phyloP scores from a whole-genome alignment of 2,113 vertebrate species.

The Petrocephalus microphthalmus region DNA sequence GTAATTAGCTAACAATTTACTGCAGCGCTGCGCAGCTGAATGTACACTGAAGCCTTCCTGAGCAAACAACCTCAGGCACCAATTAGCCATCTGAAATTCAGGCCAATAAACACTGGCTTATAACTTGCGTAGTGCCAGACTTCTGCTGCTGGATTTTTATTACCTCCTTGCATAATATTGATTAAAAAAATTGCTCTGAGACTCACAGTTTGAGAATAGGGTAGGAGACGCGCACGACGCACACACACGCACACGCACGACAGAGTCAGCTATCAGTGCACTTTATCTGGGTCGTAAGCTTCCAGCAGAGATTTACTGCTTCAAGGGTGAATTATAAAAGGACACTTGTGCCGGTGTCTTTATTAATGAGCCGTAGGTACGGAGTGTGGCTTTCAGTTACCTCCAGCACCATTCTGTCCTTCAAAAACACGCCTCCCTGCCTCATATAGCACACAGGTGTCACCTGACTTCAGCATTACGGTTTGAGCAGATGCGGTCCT shows the following conservation, averaged over 20 bases:
- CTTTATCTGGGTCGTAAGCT: constrained; percentile 37
- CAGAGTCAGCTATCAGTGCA: neutral
- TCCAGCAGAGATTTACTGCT: constrained; percentile 41
- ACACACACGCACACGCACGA: neutral
- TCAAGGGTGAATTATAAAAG: constrained; percentile 39
- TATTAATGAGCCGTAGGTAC: neutral
- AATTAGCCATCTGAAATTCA: neutral
- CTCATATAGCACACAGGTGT: neutral
- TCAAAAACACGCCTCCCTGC: neutral
- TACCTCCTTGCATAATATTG: neutral
- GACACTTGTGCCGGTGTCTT: neutral
- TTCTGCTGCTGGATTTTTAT: neutral
- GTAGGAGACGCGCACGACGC: neutral
- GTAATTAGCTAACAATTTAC: neutral
- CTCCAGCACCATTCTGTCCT: neutral
- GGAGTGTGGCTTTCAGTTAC: neutral
- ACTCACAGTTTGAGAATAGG: neutral
- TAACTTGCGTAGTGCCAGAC: neutral
- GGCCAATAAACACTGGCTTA: neutral
- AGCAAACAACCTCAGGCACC: neutral
- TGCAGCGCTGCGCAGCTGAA: neutral
- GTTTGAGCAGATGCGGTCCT: neutral
- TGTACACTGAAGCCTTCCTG: neutral
- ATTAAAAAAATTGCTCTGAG: neutral
- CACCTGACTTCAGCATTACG: neutral